Evolutionary conservation across 2,113 vertebrate species (phyloP), one percentile per base, ranked within the genome.

Genomic region (Talpa occidentalis): DNA sequence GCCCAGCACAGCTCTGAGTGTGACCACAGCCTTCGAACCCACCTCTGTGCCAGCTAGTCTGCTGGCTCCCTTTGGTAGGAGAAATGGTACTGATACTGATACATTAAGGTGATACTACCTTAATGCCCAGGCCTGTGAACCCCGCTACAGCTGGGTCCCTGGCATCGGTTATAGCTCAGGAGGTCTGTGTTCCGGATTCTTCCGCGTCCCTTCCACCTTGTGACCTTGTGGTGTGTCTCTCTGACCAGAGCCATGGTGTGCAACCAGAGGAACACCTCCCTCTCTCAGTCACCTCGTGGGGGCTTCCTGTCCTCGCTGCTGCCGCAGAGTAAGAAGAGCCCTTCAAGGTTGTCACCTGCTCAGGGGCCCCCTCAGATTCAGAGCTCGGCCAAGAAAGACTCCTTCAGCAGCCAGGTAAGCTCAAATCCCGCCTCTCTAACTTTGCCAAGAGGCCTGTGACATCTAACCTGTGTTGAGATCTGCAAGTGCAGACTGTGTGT

Each of bases 291-390:
- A 0, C 98, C 99, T 37, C 98, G 99, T 0, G 98, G 98, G 96
- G 98, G 98, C 26, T 99, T 99, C 97, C 97, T 99, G 97, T 99
- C 99, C 15, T 99, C 99, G 12, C 98, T 99, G 95, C 98, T 99
- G 79, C 99, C 99, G 0, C 99, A 99, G 88, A 98, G 98, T 78
- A 99, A 98, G 97, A 99, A 99, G 67, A 98, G 98, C 30, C 98
- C 99, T 11, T 98, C 98, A 5, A 98, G 98, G 94, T 78, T 97
- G 17, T 79, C 85, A 0, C 99, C 98, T 54, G 87, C 97, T 22
- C 94, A 77, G 84, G 97, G 97, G 7, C 97, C 98, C 5, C 98
- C 98, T 11, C 99, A 99, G 32, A 97, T 96, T 7, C 99, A 99
- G 97, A 96, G 96, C 44, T 64, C 80, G 0, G 98, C 98, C 76